Evolutionary conservation across 2,113 vertebrate genomes (phyloP), one percentile per base, ranked within the genome.

Genomic region (Callospermophilus lateralis): DNA sequence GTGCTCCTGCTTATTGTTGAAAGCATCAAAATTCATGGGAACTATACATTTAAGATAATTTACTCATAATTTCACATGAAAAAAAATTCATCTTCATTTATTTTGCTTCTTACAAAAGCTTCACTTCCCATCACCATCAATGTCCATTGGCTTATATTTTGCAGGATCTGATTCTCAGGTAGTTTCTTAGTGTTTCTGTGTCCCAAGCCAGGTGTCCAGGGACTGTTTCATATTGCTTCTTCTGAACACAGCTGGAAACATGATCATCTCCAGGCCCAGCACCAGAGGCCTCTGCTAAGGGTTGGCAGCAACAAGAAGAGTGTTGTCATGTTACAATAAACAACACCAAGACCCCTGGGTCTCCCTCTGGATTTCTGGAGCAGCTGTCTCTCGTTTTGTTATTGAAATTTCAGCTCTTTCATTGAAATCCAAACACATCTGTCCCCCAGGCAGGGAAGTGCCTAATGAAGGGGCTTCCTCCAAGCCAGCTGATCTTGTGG

Each of bases 391-490:
- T 10, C 78, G 90, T 42, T 87, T 93, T 97, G 78, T 16, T 84
- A 26, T 55, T 90, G 70, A 84, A 96, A 95, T 94, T 74, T 26
- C 7, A 87, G 9, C 81, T n/a, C 78, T 77, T 95, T 90, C 90
- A 68, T 1, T 98, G 48, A 97, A 96, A 94, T 48, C 87, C 70
- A 90, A 89, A 94, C 58, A 42, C 63, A 95, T 90, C 73, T 97
- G 74, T 72, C 77, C 63, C 61, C 15, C 2, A 73, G 92, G 91
- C 51, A 92, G 83, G 61, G 97, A 67, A 30, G 45, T 55, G 77
- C 86, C 45, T 97, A 74, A 42, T 67, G 61, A 95, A 65, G 48
- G 19, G 45, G 84, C 93, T 93, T 97, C 32, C 90, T 58, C 26
- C 39, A 28, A 80, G 55, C 81, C 73, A 67, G 39, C 16, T 72